These are phyloP conservation scores for Netelia inedita DNA, from an alignment of 2,888 invertebrate genomes.

Conservation along the genomic window DNA sequence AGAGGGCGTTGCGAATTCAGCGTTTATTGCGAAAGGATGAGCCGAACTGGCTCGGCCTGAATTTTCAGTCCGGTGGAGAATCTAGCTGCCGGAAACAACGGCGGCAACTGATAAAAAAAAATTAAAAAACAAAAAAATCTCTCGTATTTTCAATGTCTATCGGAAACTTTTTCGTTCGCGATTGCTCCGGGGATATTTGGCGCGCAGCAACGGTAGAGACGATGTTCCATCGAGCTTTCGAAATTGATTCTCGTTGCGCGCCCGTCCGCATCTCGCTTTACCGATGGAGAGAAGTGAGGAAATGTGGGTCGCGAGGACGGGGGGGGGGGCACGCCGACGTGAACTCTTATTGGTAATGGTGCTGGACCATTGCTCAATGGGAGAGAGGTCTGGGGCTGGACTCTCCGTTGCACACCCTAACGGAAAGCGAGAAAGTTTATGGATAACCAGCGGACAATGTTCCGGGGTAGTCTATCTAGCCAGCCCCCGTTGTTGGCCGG, in stretches of 20 bases:
- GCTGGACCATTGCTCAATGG: not conserved
- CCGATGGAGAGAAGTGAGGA: slow-evolving; percentile 19
- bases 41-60: not conserved
- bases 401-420: not conserved
- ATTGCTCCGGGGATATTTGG: slow-evolving; percentile 20
- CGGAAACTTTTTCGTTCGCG: slow-evolving; percentile 50
- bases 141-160: slow-evolving; percentile 8
- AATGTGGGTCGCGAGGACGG: slow-evolving; percentile 14
- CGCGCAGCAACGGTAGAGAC: not conserved
- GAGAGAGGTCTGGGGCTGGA: not conserved
- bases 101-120: slow-evolving; percentile 23
- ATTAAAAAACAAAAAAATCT: not conserved
- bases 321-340: slow-evolving; percentile 41
- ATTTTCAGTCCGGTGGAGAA: slow-evolving; percentile 33
- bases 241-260: slow-evolving; percentile 26
- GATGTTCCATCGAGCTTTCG: not conserved
- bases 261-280: slow-evolving; percentile 1
- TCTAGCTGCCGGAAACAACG: slow-evolving; percentile 1
- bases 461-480: slow-evolving; percentile 4
- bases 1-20: slow-evolving; percentile 24
- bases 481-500: slow-evolving; percentile 34
- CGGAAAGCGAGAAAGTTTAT: slow-evolving; percentile 49
- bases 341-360: slow-evolving; percentile 31
- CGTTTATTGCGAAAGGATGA: slow-evolving; percentile 45
- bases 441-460: slow-evolving; percentile 21